Evolutionary conservation across 2,888 invertebrate genomes (phyloP).

Genomic region (Mayetiola destructor): DNA sequence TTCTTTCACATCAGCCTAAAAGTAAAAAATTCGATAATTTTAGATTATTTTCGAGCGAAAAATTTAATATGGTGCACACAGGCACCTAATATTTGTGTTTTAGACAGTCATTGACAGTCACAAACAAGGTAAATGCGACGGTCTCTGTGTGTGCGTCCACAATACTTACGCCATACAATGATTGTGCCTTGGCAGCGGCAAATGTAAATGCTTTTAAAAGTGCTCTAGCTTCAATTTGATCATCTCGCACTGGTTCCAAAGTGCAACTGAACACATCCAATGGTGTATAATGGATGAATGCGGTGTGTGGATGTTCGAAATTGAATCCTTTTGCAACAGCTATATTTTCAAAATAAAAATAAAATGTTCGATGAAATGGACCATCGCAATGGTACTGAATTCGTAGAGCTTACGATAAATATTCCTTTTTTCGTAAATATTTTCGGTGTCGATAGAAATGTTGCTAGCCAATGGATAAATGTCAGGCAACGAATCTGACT

Average conservation of each 20-base stretch:
- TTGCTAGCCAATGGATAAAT: conserved; percentile 61
- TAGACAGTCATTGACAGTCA: no score
- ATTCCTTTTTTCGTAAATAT: conserved; percentile 48
- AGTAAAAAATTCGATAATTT: no score
- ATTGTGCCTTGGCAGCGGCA: conserved; percentile 62
- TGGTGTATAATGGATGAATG: conserved; percentile 54
- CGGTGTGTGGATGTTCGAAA: conserved; percentile 55
- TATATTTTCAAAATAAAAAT: conserved; percentile 16
- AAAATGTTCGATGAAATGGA: conserved; percentile 15
- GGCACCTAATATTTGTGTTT: no score
- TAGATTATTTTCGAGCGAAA: neutral
- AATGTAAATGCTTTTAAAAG: conserved; percentile 60
- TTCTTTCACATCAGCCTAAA: conserved; percentile 44
- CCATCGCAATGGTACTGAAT: neutral
- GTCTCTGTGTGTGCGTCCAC: no score
- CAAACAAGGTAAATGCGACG: no score
- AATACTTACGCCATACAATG: conserved; percentile 51
- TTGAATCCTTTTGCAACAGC: conserved; percentile 22
- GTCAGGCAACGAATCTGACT: conserved; percentile 46
- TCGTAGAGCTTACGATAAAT: conserved; percentile 46
- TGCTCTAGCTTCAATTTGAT: conserved; percentile 54
- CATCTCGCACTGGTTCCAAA: conserved; percentile 48
- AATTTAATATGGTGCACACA: neutral
- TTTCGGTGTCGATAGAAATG: conserved; percentile 46
- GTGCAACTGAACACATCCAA: conserved; percentile 51